Conservation (phyloP, 2,888 invertebrate genomes). For the Orthosia incerta region DNA sequence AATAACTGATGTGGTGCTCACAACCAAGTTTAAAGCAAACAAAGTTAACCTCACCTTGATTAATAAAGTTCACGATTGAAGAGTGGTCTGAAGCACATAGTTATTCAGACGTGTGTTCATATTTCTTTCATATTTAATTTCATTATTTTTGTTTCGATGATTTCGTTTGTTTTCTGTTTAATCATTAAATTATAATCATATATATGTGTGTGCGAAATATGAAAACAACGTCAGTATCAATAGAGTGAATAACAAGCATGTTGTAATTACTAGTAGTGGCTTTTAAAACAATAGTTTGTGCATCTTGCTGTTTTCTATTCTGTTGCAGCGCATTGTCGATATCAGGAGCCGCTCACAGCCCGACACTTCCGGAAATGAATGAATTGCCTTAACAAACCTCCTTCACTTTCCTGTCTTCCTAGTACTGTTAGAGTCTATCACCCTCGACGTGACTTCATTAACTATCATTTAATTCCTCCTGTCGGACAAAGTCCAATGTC, state of each 20-base stretch:
- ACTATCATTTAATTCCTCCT: conserved; percentile 29
- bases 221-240: conserved; percentile 56
- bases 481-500: conserved; percentile 38
- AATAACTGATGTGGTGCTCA: conserved; percentile 5
- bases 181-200: conserved; percentile 29
- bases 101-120: conserved; percentile 58
- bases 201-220: conserved; percentile 58
- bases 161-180: conserved; percentile 41
- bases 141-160: conserved; percentile 37
- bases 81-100: conserved; percentile 43
- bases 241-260: conserved; percentile 74
- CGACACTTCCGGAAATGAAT: conserved; percentile 80
- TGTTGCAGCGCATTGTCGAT: conserved; percentile 88
- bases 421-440: conserved; percentile 54
- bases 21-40: conserved; percentile 24
- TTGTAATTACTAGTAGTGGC: conserved; percentile 72
- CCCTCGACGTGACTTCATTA: conserved; percentile 42
- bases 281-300: conserved; percentile 84
- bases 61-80: conserved; percentile 14
- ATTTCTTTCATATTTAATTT: conserved; percentile 54
- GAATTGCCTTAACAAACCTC: conserved; percentile 73
- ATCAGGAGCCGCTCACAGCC: conserved; percentile 84
- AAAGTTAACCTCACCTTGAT: conserved; percentile 7
- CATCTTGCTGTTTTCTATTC: conserved; percentile 88
- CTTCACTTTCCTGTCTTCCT: conserved; percentile 62